Percentiles rank a stretch among this genome's conserved stretches.
phyloP scores from a whole-genome alignment of 2,113 vertebrate genomes.

The Ochotona curzoniae region DNA sequence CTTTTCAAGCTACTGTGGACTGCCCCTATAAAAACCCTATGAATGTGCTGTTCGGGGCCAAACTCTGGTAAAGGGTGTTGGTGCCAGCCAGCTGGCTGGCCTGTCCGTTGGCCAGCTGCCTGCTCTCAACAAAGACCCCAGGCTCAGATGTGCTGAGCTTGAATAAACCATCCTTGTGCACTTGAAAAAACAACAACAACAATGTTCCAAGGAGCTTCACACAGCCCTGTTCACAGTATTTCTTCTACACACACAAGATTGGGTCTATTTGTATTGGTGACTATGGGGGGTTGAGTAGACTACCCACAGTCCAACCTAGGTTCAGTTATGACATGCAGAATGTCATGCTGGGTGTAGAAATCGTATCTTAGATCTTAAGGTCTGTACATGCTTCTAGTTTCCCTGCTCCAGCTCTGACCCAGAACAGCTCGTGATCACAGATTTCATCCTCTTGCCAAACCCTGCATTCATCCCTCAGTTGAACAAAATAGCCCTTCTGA shows the following conservation, averaged over 20 bases:
- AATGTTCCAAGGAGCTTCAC: neutral
- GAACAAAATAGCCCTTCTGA: neutral
- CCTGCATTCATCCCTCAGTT: neutral
- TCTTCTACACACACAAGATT: neutral
- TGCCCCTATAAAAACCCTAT: no score
- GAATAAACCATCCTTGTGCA: no score
- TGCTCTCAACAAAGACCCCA: no score
- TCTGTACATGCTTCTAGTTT: neutral
- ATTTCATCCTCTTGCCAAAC: neutral
- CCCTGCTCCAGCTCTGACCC: neutral
- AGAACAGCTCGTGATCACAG: neutral
- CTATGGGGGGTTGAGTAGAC: neutral
- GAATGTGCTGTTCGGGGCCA: no score
- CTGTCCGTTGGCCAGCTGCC: no score
- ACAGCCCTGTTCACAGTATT: no score
- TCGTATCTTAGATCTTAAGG: neutral
- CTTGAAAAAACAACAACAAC: no score
- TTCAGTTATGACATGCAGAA: neutral
- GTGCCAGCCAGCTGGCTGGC: no score
- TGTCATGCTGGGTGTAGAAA: neutral
- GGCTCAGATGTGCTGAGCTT: no score
- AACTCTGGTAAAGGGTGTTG: no score
- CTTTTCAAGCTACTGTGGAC: no score
- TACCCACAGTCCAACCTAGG: neutral
- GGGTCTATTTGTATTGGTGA: neutral